Percentiles rank a stretch among this genome's conserved stretches.
phyloP scores from a whole-genome alignment of 2,113 vertebrate genomes.

The Nannospalax galili region DNA sequence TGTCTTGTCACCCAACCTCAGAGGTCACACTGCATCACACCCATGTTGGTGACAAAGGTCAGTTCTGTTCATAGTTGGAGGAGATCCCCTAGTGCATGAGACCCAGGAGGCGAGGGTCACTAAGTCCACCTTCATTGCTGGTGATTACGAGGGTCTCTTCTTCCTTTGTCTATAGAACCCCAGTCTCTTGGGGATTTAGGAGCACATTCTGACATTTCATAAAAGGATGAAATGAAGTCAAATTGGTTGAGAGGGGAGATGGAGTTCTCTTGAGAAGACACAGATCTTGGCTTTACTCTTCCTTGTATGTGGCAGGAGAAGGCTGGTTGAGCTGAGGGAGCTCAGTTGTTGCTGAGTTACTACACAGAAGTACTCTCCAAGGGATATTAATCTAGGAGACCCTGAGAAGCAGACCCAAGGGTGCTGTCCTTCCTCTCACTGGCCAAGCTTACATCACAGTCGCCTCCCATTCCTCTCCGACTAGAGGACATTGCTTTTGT shows the following conservation, averaged over 20 bases:
- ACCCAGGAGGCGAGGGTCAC: neutral
- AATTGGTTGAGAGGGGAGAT: too few species aligned
- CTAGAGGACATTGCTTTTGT: neutral
- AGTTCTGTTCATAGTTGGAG: neutral
- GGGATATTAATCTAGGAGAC: neutral
- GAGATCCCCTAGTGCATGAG: neutral
- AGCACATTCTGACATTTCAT: neutral
- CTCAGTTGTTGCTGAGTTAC: fast-evolving
- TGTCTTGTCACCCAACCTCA: neutral
- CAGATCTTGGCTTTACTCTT: neutral
- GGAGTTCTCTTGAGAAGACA: neutral
- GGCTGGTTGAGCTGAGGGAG: neutral
- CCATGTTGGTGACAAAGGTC: neutral
- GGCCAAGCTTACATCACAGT: neutral
- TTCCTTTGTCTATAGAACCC: neutral
- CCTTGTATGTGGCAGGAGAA: neutral
- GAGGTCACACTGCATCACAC: too few species aligned
- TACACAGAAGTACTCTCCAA: fast-evolving
- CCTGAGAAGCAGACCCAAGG: neutral
- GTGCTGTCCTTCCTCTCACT: neutral
- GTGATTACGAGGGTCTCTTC: too few species aligned
- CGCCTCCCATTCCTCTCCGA: neutral
- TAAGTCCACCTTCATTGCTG: neutral
- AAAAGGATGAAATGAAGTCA: too few species aligned
- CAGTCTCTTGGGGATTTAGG: neutral